Percentiles rank a stretch among this genome's conserved stretches.
Conservation (phyloP, 2,797 vertebrate species). For the Leucoraja ocellata region DNA sequence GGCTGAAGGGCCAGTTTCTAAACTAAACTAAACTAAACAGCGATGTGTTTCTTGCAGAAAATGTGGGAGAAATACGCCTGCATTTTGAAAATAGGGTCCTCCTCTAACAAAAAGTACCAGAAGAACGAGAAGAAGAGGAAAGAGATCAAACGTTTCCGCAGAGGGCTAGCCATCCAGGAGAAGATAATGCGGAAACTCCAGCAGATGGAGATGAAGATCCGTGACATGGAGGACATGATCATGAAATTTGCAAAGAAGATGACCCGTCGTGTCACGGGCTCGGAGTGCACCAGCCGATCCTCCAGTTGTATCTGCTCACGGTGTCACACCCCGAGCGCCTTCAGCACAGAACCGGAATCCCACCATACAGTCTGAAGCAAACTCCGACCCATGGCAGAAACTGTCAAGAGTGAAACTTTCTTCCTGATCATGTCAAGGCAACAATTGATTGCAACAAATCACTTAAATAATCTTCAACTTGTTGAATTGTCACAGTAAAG, state of each 20-base stretch:
- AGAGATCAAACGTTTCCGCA: conserved; percentile 25
- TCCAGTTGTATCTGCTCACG: conserved; percentile 11
- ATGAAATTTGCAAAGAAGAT: conserved; percentile 42
- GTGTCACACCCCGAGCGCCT: neutral
- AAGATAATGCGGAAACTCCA: conserved; percentile 51
- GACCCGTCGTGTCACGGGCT: conserved; percentile 43
- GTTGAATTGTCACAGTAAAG: neutral
- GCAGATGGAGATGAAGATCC: conserved; percentile 48
- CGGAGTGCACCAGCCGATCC: conserved; percentile 46
- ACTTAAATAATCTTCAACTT: no score
- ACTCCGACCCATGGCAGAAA: neutral
- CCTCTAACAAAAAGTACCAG: neutral
- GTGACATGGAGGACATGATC: conserved; percentile 48
- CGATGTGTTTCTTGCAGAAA: conserved; percentile 18
- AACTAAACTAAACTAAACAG: neutral
- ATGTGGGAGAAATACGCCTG: conserved; percentile 21
- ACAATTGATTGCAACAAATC: neutral
- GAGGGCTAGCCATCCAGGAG: conserved; percentile 46
- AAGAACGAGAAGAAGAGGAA: conserved; percentile 14
- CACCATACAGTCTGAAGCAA: neutral
- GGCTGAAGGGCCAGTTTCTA: no score
- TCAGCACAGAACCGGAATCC: neutral
- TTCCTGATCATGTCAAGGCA: neutral
- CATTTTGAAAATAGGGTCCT: neutral
- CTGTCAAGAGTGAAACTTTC: neutral